Evolutionary conservation across 2,888 invertebrate species (phyloP).

Genomic region (Drosophila kuntzei): DNA sequence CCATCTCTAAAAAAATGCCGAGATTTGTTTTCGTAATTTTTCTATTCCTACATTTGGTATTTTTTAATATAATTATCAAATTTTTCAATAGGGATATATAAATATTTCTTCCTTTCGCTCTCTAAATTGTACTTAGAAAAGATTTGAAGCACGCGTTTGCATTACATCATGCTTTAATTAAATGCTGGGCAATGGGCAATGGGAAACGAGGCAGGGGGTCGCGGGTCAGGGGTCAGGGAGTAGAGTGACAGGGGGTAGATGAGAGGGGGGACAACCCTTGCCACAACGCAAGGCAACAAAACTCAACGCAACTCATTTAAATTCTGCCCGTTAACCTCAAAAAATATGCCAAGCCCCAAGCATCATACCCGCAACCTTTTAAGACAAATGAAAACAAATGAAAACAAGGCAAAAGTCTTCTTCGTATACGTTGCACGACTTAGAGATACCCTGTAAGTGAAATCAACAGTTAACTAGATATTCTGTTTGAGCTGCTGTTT

Average conservation of each 20-base stretch:
- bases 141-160: conserved; percentile 32
- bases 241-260: neutral
- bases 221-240: neutral
- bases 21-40: too few relatives aligned
- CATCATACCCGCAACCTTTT: conserved; percentile 27
- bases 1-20: too few relatives aligned
- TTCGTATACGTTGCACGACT: neutral
- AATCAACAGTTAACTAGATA: neutral
- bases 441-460: neutral
- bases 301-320: conserved; percentile 51
- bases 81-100: neutral
- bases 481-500: neutral
- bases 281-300: conserved; percentile 27
- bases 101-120: neutral
- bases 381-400: conserved; percentile 66
- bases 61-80: neutral
- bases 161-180: conserved; percentile 68
- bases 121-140: neutral
- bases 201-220: neutral
- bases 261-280: conserved; percentile 43
- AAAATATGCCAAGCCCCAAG: conserved; percentile 53
- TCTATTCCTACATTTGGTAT: too few relatives aligned
- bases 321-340: conserved; percentile 67
- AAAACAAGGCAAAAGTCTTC: conserved; percentile 39
- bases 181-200: conserved; percentile 49